Percentiles rank a stretch among this genome's conserved stretches.
These are phyloP conservation scores for Fissipunctia ypsillon DNA, from an alignment of 2,888 invertebrate species.

Conservation along the genomic window DNA sequence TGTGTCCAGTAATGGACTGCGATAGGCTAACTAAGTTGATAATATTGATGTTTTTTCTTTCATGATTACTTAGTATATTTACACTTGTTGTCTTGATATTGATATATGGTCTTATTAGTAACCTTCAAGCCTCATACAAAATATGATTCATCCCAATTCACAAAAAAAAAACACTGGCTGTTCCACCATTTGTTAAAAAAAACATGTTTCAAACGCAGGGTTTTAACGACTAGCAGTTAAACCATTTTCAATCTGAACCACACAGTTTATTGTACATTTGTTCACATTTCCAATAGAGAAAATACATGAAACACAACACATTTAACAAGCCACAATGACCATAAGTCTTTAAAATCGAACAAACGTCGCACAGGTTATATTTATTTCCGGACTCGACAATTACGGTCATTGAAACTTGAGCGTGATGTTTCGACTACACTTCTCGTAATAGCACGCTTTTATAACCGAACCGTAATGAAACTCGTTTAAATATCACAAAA, in stretches of 20 bases:
- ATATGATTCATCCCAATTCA: background rate
- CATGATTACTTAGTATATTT: too few species aligned
- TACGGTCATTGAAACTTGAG: constrained; percentile 85
- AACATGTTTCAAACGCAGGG: constrained; percentile 10
- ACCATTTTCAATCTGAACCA: constrained; percentile 15
- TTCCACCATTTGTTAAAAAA: constrained; percentile 16
- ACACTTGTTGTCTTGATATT: too few species aligned
- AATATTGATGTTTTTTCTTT: background rate
- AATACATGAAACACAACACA: constrained; percentile 33
- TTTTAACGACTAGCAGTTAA: constrained; percentile 20
- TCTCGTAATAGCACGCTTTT: constrained; percentile 88
- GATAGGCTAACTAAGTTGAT: too few species aligned
- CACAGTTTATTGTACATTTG: constrained; percentile 12
- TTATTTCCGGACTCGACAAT: constrained; percentile 82
- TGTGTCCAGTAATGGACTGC: background rate
- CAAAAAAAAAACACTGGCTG: background rate
- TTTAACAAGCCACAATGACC: constrained; percentile 36
- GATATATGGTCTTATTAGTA: too few species aligned
- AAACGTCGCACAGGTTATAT: constrained; percentile 71
- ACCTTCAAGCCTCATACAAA: background rate
- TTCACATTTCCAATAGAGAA: constrained; percentile 25
- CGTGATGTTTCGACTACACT: constrained; percentile 89
- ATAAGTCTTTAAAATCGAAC: constrained; percentile 68
- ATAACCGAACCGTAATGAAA: constrained; percentile 89
- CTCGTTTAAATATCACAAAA: constrained; percentile 90